A percentile compares a stretch with the other conserved stretches of the same genome.
These are phyloP conservation scores for Myotis brandtii DNA, from an alignment of 2,113 vertebrate species.

Conservation along the genomic window DNA sequence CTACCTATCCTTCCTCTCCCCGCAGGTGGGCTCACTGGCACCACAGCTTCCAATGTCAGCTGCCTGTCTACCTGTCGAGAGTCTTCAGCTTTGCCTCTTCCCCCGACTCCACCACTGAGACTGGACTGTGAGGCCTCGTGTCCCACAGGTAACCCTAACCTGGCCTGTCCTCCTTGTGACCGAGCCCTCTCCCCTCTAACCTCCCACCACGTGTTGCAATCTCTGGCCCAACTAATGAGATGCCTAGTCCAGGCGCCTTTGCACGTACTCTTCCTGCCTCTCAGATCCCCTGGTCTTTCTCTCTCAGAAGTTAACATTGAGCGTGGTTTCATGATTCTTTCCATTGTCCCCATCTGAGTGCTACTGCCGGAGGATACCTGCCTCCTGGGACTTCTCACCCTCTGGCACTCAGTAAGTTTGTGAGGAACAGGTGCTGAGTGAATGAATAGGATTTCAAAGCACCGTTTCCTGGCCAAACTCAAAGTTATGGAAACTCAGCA, in stretches of 20 bases:
- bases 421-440: background rate
- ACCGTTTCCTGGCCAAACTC: background rate
- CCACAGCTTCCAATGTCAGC: background rate
- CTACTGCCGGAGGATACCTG: background rate
- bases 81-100: background rate
- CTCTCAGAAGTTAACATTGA: background rate
- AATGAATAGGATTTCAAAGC: background rate
- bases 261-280: background rate
- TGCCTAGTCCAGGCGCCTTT: background rate
- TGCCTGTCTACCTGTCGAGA: background rate
- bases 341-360: fast-evolving
- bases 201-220: background rate
- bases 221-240: background rate
- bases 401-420: background rate
- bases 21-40: background rate
- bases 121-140: background rate
- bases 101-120: fast-evolving
- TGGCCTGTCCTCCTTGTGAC: fast-evolving
- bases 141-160: background rate
- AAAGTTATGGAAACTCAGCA: background rate
- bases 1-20: background rate
- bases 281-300: background rate
- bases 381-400: background rate
- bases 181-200: background rate
- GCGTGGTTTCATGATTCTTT: background rate